phyloP scores from a whole-genome alignment of 2,888 invertebrate genomes.

The Proisotoma minuta region DNA sequence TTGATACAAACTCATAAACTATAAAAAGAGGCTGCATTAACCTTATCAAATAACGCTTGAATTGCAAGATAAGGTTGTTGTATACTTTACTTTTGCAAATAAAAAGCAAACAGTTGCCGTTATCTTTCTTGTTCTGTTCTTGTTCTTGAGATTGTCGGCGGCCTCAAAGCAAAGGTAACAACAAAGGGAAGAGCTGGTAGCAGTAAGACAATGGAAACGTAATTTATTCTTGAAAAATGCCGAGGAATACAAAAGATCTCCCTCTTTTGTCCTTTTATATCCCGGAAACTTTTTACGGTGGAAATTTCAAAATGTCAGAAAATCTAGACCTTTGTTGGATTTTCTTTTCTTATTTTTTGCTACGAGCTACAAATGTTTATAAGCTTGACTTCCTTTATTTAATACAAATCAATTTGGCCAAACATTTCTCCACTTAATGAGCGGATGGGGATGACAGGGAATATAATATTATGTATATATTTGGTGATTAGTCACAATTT shows the following conservation, averaged over 20 bases:
- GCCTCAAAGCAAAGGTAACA: background rate
- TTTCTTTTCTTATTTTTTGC: too few species aligned
- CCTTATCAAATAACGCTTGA: conserved; percentile 5
- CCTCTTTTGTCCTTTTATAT: too few species aligned
- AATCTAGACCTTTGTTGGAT: too few species aligned
- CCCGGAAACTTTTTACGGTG: too few species aligned
- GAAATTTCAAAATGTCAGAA: too few species aligned
- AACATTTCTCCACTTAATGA: too few species aligned
- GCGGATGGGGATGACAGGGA: too few species aligned
- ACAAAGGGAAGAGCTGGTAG: background rate
- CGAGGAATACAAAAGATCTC: conserved; percentile 3
- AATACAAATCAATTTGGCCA: too few species aligned
- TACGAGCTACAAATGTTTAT: too few species aligned
- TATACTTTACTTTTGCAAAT: background rate
- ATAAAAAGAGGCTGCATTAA: background rate
- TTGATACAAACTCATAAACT: background rate
- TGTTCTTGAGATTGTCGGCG: background rate
- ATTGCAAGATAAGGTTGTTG: conserved; percentile 1
- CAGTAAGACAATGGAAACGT: background rate
- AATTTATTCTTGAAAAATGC: conserved; percentile 4
- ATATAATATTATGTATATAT: too few species aligned
- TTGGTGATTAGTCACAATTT: too few species aligned
- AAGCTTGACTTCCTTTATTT: too few species aligned
- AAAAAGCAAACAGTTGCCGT: background rate
- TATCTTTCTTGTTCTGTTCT: background rate